Evolutionary conservation across 2,888 invertebrate genomes (phyloP), one percentile per base, ranked within the genome.

Genomic region (Sussaba pulchella): DNA sequence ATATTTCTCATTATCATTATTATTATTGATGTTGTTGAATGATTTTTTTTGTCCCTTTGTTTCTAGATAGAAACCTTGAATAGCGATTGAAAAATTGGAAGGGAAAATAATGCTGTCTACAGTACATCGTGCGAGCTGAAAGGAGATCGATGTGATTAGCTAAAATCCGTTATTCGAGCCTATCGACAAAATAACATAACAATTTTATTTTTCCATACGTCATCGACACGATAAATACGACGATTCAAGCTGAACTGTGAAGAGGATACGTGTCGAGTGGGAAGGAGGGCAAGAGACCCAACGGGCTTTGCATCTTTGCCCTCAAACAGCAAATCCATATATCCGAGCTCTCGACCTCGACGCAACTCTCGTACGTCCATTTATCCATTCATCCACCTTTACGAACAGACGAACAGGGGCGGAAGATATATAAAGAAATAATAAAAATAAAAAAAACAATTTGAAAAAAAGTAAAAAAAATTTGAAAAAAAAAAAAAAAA

Each of bases 341-440:
- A 70, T 47, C 80, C 81, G 10, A n/a, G 26, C 26, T 14, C 61
- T 54, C 52, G 52, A 52, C 41, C 72, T 63, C 63, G 36, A 24
- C 47, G 12, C 61, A 26, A 19, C 63, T 59, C 63, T 54, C 24
- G 26, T 43, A 21, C 64, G 82, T 86, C 83, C 86, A 85, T 87
- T 89, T 88, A 87, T 87, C 85, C 87, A 88, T 88, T 86, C 88
- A 88, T 84, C 83, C 83, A 81, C 82, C 82, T 70, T 80, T 83
- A 84, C 83, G 85, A 80, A 82, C 81, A 81, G 79, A 64, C 81
- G 82, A 81, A 85, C 85, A 71, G 61, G n/a, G 66, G 78, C 59
- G 69, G 71, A 57, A 69, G 39, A 52, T 57, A 80, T 64, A 77
- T 72, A 50, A 59, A 72, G 59, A 52, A 57, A n/a, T n/a, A n/a